Percentiles rank a stretch among this genome's conserved stretches.
Conservation (phyloP, 2,888 invertebrate genomes). For the Crossocerus cetratus region DNA sequence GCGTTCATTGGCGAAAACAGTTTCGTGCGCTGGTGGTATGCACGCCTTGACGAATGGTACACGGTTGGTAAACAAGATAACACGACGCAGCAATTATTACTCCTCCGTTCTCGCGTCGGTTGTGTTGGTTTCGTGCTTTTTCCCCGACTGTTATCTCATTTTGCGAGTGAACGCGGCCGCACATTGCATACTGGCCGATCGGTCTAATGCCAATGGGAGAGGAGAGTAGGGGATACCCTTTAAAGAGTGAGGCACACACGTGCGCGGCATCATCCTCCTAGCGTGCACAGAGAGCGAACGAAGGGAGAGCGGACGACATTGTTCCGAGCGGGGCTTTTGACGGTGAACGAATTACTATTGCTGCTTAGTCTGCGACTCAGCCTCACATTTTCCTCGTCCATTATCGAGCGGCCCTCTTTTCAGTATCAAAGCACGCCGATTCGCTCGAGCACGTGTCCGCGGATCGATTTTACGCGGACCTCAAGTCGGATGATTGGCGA, state of each 20-base stretch:
- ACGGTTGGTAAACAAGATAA: too few species aligned
- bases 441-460: too few species aligned
- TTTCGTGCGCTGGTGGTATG: too few species aligned
- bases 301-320: slow-evolving; percentile 57
- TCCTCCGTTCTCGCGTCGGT: too few species aligned
- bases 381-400: not conserved
- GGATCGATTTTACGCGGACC: too few species aligned
- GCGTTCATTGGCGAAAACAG: too few species aligned
- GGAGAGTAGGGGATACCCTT: slow-evolving; percentile 53
- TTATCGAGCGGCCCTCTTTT: slow-evolving; percentile 5
- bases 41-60: too few species aligned
- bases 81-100: too few species aligned
- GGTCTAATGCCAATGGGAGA: slow-evolving; percentile 51
- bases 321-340: slow-evolving; percentile 63
- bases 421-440: slow-evolving; percentile 4
- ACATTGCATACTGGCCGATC: slow-evolving; percentile 39
- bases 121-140: too few species aligned
- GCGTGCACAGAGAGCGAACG: slow-evolving; percentile 18
- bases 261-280: slow-evolving; percentile 38
- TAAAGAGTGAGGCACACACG: slow-evolving; percentile 49
- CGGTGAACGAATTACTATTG: slow-evolving; percentile 69
- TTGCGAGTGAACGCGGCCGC: too few species aligned
- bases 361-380: slow-evolving; percentile 57
- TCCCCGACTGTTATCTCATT: too few species aligned
- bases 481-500: too few species aligned